Conservation (phyloP, 1,140 invertebrate species). For the Scaptomyza graminum region DNA sequence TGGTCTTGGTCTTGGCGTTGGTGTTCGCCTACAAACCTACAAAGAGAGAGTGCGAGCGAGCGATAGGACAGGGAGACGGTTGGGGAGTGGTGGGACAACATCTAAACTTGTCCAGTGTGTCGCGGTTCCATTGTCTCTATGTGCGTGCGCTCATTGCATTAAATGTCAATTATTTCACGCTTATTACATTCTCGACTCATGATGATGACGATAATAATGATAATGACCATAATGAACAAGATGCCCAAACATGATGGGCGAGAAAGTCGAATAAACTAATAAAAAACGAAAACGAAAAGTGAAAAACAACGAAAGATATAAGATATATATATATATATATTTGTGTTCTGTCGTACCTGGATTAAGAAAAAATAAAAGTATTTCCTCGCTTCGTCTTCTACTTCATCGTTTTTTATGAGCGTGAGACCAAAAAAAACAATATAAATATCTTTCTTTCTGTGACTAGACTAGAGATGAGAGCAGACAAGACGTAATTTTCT, state of each 20-base stretch:
- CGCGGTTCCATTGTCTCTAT: conserved; percentile 65
- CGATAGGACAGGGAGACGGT: too few relatives aligned
- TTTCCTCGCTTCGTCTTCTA: conserved; percentile 25
- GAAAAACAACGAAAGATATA: too few relatives aligned
- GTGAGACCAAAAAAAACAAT: conserved; percentile 63
- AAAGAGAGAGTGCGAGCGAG: background rate
- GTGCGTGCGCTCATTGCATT: conserved; percentile 75
- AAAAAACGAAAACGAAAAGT: conserved; percentile 31
- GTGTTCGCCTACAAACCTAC: conserved; percentile 65
- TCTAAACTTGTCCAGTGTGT: conserved; percentile 22
- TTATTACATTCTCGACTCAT: conserved; percentile 69
- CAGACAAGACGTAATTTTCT: background rate
- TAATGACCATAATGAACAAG: too few relatives aligned
- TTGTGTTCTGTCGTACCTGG: conserved; percentile 21
- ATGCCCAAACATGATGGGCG: conserved; percentile 37
- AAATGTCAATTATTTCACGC: conserved; percentile 82
- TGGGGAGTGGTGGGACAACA: background rate
- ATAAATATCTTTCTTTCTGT: too few relatives aligned
- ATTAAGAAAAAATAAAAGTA: conserved; percentile 63
- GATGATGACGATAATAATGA: conserved; percentile 42
- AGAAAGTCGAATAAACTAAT: conserved; percentile 50
- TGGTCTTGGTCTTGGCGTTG: conserved; percentile 8
- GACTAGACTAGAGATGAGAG: background rate
- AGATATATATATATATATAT: too few relatives aligned
- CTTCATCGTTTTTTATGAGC: conserved; percentile 51